Base-by-base conservation (phyloP, 2,797 vertebrate species). In the Acrossocheilus fasciatus region DNA sequence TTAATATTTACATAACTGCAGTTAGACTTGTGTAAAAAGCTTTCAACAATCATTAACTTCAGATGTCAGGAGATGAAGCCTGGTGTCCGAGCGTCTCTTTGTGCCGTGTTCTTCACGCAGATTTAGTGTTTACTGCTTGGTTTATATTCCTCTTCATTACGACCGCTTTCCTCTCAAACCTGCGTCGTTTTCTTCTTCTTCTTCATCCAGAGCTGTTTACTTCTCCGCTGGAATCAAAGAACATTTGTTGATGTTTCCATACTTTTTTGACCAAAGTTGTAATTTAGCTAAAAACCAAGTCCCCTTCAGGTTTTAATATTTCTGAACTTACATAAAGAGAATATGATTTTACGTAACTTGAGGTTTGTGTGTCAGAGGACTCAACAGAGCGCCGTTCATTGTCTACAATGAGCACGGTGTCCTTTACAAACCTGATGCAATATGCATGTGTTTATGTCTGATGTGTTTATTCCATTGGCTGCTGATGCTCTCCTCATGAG, bases 371-470 rank as follows among this genome's bases (percentile, higher is more conserved):
- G 81, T 82, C 81, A 26, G 70, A n/a, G 47, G 52, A 36, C 64
- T 66, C 26, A 39, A 68, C 20, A 52, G 47, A 83, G 66, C 26
- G 14, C 17, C 39, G 9, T 26, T 18, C 4, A 41, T 72, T 72
- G 68, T 72, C n/a, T 20, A 36, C 43, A 10, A 10, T 43, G 43
- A 43, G 43, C 43, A 43, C 43, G 2, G 41, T 36, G 20, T 62
- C 39, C 23, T 73, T 62, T 62, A 47, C 81, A 47, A 47, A 83
- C 39, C 41, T 83, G 39, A 73, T 74, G 39, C n/a, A 59, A 23
- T 73, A 59, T 45, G 39, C 39, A 34, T 62, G 54, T 74, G 82
- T 74, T 83, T 34, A 62, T 74, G 26, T 72, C 26, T 64, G 70
- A 47, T 83, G 26, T 74, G 69, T 47, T 83, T 14, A 62, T 62